Percentiles rank a stretch among this genome's conserved stretches.
Conservation (phyloP, 1,140 invertebrate species). For the Telenomus remus region DNA sequence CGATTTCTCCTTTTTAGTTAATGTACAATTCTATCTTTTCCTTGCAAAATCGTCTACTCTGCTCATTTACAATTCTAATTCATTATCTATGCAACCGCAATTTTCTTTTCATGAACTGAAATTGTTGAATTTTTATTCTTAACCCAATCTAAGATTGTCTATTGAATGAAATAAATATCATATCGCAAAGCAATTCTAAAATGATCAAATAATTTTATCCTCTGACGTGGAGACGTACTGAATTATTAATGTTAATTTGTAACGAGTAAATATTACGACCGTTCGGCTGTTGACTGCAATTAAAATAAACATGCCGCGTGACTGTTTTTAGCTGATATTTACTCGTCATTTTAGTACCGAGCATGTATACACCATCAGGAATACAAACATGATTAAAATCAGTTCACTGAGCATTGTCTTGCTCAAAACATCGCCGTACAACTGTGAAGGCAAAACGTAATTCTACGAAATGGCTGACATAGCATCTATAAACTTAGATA, state of each 20-base stretch:
- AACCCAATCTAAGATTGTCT: no score
- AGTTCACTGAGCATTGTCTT: constrained; percentile 63
- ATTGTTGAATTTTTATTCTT: no score
- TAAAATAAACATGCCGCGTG: constrained; percentile 56
- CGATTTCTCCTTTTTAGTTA: constrained; percentile 28
- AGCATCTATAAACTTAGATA: constrained; percentile 15
- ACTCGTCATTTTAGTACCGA: constrained; percentile 59
- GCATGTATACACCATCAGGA: constrained; percentile 47
- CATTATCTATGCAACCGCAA: no score
- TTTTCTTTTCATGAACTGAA: no score
- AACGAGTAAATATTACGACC: neutral
- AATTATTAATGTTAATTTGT: no score
- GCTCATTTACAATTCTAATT: no score
- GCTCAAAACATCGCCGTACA: constrained; percentile 62
- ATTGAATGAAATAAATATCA: no score
- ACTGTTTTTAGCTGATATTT: constrained; percentile 33
- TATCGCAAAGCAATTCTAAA: no score
- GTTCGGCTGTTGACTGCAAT: constrained; percentile 10
- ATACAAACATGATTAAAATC: constrained; percentile 67
- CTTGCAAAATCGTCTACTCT: neutral
- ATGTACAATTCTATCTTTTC: constrained; percentile 6
- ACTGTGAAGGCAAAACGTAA: constrained; percentile 46
- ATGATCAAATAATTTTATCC: no score
- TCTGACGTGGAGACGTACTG: no score
- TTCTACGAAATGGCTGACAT: constrained; percentile 39